Conservation (phyloP, 2,113 vertebrate genomes). For the Toxotes chatareus region DNA sequence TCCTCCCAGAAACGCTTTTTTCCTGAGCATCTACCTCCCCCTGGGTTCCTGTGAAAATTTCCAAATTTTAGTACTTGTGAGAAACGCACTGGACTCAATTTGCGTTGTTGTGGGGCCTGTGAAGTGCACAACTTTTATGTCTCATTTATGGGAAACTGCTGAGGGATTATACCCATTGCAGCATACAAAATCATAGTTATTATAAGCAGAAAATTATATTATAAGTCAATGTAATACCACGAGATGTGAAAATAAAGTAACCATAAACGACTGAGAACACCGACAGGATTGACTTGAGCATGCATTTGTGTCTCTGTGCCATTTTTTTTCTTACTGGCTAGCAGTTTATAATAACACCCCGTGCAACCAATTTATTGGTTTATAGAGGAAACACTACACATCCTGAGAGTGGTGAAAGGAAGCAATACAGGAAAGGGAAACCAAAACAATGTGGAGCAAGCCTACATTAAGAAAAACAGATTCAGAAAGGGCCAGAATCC, state of each 20-base stretch:
- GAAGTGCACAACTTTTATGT: neutral
- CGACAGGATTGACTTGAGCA: neutral
- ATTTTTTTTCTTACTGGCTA: neutral
- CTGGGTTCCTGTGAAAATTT: slow-evolving; percentile 22
- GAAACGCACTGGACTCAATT: slow-evolving; percentile 20
- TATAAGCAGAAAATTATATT: neutral
- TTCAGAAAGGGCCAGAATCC: neutral
- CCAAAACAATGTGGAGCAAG: slow-evolving; percentile 36
- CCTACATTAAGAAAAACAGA: neutral
- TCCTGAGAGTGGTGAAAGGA: slow-evolving; percentile 46
- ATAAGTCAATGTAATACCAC: neutral
- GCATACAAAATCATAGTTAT: slow-evolving; percentile 6
- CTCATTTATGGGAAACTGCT: neutral
- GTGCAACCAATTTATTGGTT: slow-evolving; percentile 45
- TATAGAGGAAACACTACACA: slow-evolving; percentile 64
- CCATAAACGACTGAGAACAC: neutral
- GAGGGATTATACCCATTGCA: neutral
- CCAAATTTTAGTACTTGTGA: slow-evolving; percentile 1
- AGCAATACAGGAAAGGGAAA: slow-evolving; percentile 67
- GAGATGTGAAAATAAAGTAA: neutral
- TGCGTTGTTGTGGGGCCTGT: neutral
- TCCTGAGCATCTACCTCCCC: slow-evolving; percentile 60
- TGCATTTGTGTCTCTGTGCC: neutral
- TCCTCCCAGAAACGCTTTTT: slow-evolving; percentile 77
- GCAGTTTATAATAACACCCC: slow-evolving; percentile 3